Evolutionary conservation across 2,888 invertebrate genomes (phyloP).

Genomic region (Zygogramma bicolorata): DNA sequence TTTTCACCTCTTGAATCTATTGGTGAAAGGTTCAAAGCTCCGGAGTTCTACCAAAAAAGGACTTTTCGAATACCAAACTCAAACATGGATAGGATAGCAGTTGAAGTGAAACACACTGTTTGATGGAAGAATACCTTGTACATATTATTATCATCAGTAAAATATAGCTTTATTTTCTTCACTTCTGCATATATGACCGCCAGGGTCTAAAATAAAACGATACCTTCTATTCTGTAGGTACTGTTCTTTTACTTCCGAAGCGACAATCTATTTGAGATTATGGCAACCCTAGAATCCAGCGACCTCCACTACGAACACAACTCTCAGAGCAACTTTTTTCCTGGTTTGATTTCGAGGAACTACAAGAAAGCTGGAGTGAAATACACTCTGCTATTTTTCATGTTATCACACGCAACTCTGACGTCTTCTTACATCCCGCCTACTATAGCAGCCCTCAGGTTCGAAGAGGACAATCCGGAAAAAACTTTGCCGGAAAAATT

Average conservation of each 20-base stretch:
- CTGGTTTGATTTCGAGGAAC: constrained; percentile 47
- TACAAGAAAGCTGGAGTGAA: constrained; percentile 55
- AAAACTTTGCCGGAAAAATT: constrained; percentile 46
- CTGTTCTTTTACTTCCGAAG: constrained; percentile 56
- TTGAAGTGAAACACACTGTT: too few relatives aligned
- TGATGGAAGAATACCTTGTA: too few relatives aligned
- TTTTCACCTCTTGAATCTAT: too few relatives aligned
- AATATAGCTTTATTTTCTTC: too few relatives aligned
- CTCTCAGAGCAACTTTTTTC: constrained; percentile 46
- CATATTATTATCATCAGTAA: too few relatives aligned
- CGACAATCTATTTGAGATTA: constrained; percentile 48
- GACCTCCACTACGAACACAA: constrained; percentile 52
- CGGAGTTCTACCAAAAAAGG: too few relatives aligned
- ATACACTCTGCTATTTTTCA: constrained; percentile 55
- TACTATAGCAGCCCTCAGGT: constrained; percentile 45
- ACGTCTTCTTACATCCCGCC: constrained; percentile 58
- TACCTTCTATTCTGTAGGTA: constrained; percentile 21
- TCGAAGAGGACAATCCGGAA: constrained; percentile 34
- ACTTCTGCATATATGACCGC: too few relatives aligned
- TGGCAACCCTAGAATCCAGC: constrained; percentile 52
- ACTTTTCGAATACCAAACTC: too few relatives aligned
- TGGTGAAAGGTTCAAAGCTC: too few relatives aligned
- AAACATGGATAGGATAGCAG: too few relatives aligned
- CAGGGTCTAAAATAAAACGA: too few relatives aligned
- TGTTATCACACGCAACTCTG: constrained; percentile 56